Evolutionary conservation across 2,113 vertebrate genomes (phyloP), one percentile per base, ranked within the genome.

Genomic region (Erythrolamprus reginae): DNA sequence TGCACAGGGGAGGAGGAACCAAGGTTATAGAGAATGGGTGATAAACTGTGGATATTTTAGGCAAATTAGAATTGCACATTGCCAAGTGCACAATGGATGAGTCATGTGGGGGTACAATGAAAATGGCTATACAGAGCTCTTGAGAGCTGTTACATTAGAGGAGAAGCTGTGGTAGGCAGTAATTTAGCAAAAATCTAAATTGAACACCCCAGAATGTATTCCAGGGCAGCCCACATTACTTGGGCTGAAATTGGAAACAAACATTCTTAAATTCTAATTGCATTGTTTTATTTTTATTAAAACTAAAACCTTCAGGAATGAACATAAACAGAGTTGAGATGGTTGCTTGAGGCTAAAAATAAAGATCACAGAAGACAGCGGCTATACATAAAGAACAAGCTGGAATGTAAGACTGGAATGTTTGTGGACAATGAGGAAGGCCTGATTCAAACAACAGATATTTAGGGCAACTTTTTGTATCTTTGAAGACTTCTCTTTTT

Each of bases 31-130:
- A 58, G 82, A 85, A 65, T 55, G 24, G 33, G 17, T 85, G 83
- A 58, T 51, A 90, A 58, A 61, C 5, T 51, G n/a, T 13, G 51
- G 45, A 61, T 65, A 51, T 90, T 90, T 85, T 58, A 23, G 10
- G 55, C 48, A 90, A 85, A 86, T 90, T 85, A 50, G 89, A 90
- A 90, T 51, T 90, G 55, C 84, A 65, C 12, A 21, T 42, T 90
- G 89, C 89, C 23, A 9, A 38, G n/a, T 65, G 83, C n/a, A 51
- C 51, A 85, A 90, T 61, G 17, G 33, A 61, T 85, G 89, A 90
- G 82, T 90, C 89, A 90, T 61, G 28, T 51, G 83, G 53, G 53
- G 83, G 33, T n/a, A 85, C 10, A 85, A 33, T 85, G 89, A 65
- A 90, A 65, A 45, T 17, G 26, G 45, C 53, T 33, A 58, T 51